Evolutionary conservation across 2,113 vertebrate genomes (phyloP).

Genomic region (Rattus rattus): DNA sequence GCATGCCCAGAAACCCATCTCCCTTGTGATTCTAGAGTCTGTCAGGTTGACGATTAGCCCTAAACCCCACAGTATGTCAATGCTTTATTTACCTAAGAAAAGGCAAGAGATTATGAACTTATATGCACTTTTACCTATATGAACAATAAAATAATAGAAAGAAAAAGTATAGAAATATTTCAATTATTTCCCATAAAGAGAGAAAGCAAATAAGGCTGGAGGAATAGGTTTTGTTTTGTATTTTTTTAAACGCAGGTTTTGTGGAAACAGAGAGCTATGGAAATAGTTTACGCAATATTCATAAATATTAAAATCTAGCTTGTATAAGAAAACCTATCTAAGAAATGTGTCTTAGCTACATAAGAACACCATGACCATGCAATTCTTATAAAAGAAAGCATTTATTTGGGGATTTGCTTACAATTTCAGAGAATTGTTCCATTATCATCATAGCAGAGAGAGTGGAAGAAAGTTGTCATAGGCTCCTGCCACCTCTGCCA

Average conservation of each 20-base stretch:
- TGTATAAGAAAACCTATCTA: neutral
- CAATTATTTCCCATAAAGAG: neutral
- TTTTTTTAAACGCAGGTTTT: neutral
- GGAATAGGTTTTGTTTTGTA: neutral
- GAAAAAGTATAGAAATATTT: neutral
- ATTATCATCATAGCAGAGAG: neutral
- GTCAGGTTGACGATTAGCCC: neutral
- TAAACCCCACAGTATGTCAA: neutral
- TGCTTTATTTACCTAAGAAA: slow-evolving; percentile 1
- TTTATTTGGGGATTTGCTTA: neutral
- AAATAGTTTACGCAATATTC: neutral
- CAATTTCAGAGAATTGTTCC: neutral
- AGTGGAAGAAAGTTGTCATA: neutral
- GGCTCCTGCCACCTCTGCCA: neutral
- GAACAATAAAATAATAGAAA: neutral
- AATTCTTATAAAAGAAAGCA: neutral
- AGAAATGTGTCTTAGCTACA: neutral
- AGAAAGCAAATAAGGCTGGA: neutral
- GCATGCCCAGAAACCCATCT: neutral
- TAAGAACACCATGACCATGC: neutral
- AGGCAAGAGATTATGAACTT: neutral
- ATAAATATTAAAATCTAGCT: neutral
- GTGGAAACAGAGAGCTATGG: neutral
- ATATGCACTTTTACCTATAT: neutral
- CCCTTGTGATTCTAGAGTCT: neutral